Evolutionary conservation across 2,113 vertebrate genomes (phyloP).

Genomic region (Deroptyus accipitrinus): DNA sequence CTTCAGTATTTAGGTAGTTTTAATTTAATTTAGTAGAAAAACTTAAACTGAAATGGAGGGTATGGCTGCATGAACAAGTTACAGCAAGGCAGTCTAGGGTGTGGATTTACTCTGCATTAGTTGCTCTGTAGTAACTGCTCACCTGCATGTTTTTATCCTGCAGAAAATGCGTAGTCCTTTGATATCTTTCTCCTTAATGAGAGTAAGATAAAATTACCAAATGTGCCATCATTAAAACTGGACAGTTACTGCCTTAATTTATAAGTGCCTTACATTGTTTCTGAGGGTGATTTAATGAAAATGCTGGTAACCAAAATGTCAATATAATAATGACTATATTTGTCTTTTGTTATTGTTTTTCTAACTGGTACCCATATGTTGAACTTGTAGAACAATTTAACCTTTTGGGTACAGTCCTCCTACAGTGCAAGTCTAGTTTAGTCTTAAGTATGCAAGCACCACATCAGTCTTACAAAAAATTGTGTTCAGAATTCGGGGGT

Average conservation of each 20-base stretch:
- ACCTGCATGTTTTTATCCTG: neutral
- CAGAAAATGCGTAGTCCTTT: neutral
- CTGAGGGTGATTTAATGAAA: neutral
- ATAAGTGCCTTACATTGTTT: neutral
- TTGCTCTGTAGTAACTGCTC: neutral
- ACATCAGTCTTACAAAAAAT: neutral
- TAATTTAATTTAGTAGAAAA: neutral
- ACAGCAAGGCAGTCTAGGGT: neutral
- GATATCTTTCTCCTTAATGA: neutral
- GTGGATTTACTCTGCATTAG: neutral
- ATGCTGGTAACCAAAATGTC: neutral
- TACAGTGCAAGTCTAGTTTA: neutral
- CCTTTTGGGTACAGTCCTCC: neutral
- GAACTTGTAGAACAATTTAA: neutral
- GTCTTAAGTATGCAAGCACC: neutral
- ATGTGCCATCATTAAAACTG: neutral
- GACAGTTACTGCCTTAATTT: neutral
- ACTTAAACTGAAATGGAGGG: neutral
- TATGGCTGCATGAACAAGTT: constrained; percentile 26
- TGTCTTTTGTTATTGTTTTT: neutral
- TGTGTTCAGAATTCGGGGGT: neutral
- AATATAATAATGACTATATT: neutral
- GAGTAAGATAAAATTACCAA: neutral
- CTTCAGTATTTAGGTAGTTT: neutral
- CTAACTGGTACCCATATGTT: neutral